phyloP scores from a whole-genome alignment of 1,140 invertebrate genomes.

The Leptopilina clavipes region DNA sequence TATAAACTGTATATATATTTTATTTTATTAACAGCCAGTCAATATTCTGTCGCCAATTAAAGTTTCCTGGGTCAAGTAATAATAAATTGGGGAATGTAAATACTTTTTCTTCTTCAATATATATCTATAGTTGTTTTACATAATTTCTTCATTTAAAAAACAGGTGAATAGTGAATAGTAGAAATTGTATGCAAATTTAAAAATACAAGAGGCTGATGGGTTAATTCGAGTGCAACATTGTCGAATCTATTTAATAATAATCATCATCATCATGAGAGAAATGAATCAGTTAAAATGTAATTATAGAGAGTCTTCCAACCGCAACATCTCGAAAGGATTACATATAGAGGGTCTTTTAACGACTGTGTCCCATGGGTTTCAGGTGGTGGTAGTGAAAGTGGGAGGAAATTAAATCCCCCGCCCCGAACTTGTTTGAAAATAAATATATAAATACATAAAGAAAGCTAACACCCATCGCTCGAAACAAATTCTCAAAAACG shows the following conservation, averaged over 20 bases:
- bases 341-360: conserved; percentile 1
- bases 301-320: conserved; percentile 4
- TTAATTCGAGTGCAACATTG: too few relatives aligned
- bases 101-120: background rate
- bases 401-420: conserved; percentile 13
- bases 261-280: too few relatives aligned
- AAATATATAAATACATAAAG: conserved; percentile 1
- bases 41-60: background rate
- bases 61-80: background rate
- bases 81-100: background rate
- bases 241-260: background rate
- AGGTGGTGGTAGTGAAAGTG: background rate
- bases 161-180: too few relatives aligned
- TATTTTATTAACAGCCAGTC: background rate
- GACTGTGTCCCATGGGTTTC: conserved; percentile 12
- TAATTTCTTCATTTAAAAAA: too few relatives aligned
- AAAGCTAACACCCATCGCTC: background rate
- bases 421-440: conserved; percentile 9
- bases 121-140: too few relatives aligned
- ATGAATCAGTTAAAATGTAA: conserved; percentile 6
- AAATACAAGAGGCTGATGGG: too few relatives aligned
- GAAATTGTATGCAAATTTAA: too few relatives aligned
- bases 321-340: conserved; percentile 31
- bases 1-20: background rate
- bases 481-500: background rate